Evolutionary conservation across 1,140 invertebrate species (phyloP), one percentile per base, ranked within the genome.

Genomic region (Brachionus sp.): DNA sequence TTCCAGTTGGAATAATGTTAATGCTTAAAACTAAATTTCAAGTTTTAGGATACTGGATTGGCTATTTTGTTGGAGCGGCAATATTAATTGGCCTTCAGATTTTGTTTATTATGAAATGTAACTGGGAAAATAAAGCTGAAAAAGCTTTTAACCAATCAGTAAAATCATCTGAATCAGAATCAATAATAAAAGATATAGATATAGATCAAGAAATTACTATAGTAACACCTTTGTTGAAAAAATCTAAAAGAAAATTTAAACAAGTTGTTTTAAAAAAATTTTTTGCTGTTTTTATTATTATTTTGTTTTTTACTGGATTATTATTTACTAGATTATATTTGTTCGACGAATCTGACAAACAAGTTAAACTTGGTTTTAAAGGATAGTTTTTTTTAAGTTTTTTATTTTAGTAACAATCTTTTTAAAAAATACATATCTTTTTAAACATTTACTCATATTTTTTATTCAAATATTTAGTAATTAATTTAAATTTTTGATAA

Each of bases 1-100:
- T 75, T 25, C 70, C 70, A 46, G 10, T 75, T 23, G 70, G 70
- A 13, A 75, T 75, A 46, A 25, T 46, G 2, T 16, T 75, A 13
- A 75, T 75, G 70, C 39, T 75, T 12, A 75, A 33, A 75, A 75
- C 70, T 4, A 13, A 75, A 10, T 75, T 46, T 33, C 7, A 75
- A 46, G 70, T 75, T 5, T 16, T 75, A 12, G 70, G 70, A 5
- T 75, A 75, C 29, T 75, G 70, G 70, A 75, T 75, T 19, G 70
- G 39, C 5, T 75, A 75, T 46, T 29, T 75, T 29, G 25, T 75
- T 13, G 70, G 70, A 29, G 70, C 39, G 9, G 7, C 42, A 75
- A 44, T 75, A 6, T 46, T 75, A 75, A 75, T 75, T 12, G n/a
- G 39, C 10, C 39, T 25, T 3, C 70, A 75, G 25, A 13, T 46